Base-by-base conservation (phyloP, 2,797 vertebrate species). In the Menidia menidia region DNA sequence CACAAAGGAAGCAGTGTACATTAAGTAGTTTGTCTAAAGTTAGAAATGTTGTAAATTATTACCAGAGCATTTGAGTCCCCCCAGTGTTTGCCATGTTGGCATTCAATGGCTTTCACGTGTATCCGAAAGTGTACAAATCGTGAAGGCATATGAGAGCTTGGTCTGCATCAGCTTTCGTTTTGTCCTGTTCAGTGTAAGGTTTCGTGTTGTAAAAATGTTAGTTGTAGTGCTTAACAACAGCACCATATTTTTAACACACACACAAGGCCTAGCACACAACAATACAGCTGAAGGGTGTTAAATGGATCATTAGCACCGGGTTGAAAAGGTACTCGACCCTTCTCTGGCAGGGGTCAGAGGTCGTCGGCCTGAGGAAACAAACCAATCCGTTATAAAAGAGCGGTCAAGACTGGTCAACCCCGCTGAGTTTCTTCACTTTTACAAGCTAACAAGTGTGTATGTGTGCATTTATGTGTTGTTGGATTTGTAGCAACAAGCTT, bases 251-350 rank as follows among this genome's bases (percentile, higher is more conserved):
- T 65, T 47, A 48, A 60, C 60, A 60, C 63, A 58, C 12, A 45
- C 14, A 69, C 19, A 6, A 59, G 32, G 57, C 60, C 30, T 53
- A 57, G 68, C 75, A 75, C 78, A 84, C 82, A 76, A 73, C 25
- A 56, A 77, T 78, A 74, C 68, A 47, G 78, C 75, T 75, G 12
- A 77, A 86, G 87, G 93, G 91, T 90, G 94, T 96, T 96, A 96
- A 97, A 96, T 71, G 94, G 93, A 92, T 96, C 95, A 96, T 97
- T 97, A 96, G 94, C 95, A 92, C 93, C 79, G 91, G 92, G 93
- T 92, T 89, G 91, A 92, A 88, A 91, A 92, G 88, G 90, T 75
- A 78, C 87, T 87, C 60, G 7, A 85, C 87, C 87, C 83, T 76
- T 80, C 71, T 35, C 88, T 89, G 85, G 92, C 90, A 83, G 92